phyloP scores from a whole-genome alignment of 2,113 vertebrate species.

The Psammodynastes pulverulentus region DNA sequence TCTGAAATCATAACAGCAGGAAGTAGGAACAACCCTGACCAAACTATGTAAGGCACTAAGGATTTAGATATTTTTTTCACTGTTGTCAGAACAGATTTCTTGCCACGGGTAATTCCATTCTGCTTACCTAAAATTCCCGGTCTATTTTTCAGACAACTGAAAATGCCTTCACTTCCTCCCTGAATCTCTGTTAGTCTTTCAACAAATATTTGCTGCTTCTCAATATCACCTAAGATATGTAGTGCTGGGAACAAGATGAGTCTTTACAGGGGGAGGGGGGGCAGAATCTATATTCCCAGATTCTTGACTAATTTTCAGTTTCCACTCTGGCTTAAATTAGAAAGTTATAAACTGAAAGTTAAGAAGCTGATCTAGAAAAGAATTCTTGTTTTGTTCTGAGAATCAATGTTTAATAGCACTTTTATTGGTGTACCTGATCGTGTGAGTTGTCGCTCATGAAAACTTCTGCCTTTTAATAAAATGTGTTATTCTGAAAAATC shows the following conservation, averaged over 20 bases:
- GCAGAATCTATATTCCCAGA: fast-evolving
- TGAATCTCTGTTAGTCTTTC: neutral
- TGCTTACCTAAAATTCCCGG: slow-evolving; percentile 60
- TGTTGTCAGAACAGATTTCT: slow-evolving; percentile 38
- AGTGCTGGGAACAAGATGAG: neutral
- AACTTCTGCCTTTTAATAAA: neutral
- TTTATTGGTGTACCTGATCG: neutral
- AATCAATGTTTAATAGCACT: neutral
- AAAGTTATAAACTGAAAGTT: neutral
- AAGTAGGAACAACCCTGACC: neutral
- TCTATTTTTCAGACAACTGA: slow-evolving; percentile 53
- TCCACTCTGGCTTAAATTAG: neutral
- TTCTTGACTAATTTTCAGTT: neutral
- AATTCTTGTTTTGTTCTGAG: neutral
- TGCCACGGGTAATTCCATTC: slow-evolving; percentile 60
- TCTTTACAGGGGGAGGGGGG: neutral
- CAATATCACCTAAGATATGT: slow-evolving; percentile 16
- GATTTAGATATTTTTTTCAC: slow-evolving; percentile 48
- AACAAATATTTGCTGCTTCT: slow-evolving; percentile 13
- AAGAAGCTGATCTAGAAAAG: neutral
- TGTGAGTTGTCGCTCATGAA: neutral
- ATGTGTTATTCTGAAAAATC: neutral
- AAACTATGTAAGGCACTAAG: slow-evolving; percentile 17
- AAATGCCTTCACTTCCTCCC: slow-evolving; percentile 58
- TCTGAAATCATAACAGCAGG: neutral